These are phyloP conservation scores for Tachysurus fulvidraco DNA, from an alignment of 2,113 vertebrate species.

Conservation along the genomic window DNA sequence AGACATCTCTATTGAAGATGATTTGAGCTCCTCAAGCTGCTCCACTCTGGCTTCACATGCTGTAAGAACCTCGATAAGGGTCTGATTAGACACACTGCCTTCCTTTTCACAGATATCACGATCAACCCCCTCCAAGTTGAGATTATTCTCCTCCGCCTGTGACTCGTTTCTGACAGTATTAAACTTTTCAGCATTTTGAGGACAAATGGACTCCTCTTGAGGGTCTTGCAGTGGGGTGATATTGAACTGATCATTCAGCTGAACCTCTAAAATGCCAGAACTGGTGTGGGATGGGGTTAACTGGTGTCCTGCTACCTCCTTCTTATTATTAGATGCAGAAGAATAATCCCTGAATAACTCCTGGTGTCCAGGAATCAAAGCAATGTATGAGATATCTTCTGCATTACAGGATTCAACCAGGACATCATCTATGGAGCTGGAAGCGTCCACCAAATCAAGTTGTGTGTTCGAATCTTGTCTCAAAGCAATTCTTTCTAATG, in stretches of 20 bases:
- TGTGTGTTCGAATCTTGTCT: background rate
- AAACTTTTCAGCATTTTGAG: background rate
- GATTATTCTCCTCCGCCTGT: slow-evolving; percentile 30
- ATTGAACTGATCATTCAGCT: slow-evolving; percentile 11
- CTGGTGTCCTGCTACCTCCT: background rate
- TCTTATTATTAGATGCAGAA: background rate
- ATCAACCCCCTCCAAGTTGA: background rate
- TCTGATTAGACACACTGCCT: slow-evolving; percentile 22
- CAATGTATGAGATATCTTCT: slow-evolving; percentile 5
- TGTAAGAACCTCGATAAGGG: slow-evolving; percentile 56
- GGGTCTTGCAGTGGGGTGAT: slow-evolving; percentile 15
- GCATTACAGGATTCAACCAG: slow-evolving; percentile 7
- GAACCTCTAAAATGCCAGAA: slow-evolving; percentile 20
- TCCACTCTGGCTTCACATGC: slow-evolving; percentile 60
- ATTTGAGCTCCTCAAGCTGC: slow-evolving; percentile 60
- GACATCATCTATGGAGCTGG: slow-evolving; percentile 10
- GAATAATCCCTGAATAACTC: slow-evolving; percentile 6
- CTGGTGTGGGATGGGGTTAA: background rate
- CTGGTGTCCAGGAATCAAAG: background rate
- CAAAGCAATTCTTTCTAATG: background rate
- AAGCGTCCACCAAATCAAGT: slow-evolving; percentile 18
- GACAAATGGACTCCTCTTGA: slow-evolving; percentile 38
- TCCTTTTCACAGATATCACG: slow-evolving; percentile 15
- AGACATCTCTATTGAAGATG: slow-evolving; percentile 50
- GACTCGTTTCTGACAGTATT: background rate